phyloP scores from a whole-genome alignment of 2,888 invertebrate species.

The Odontothrips loti region DNA sequence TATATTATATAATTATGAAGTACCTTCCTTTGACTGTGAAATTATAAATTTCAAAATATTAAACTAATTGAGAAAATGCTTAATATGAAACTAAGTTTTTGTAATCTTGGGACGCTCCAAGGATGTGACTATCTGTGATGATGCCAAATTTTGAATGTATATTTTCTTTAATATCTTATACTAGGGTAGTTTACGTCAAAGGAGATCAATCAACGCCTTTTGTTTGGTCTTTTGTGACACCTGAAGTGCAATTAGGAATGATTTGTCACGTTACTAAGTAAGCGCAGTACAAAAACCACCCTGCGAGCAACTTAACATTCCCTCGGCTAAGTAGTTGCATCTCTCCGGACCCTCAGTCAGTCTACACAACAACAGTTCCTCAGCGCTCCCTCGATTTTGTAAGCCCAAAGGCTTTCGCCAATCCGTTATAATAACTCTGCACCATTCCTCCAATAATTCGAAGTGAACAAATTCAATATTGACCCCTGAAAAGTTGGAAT shows the following conservation, averaged over 20 bases:
- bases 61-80: constrained; percentile 20
- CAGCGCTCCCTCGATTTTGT: constrained; percentile 2
- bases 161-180: constrained; percentile 53
- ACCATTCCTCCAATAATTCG: background rate
- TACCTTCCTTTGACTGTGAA: constrained; percentile 26
- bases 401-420: background rate
- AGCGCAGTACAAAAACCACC: constrained; percentile 14
- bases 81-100: constrained; percentile 3
- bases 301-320: constrained; percentile 11
- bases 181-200: constrained; percentile 41
- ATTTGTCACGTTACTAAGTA: constrained; percentile 29
- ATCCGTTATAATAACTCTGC: background rate
- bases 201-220: constrained; percentile 49
- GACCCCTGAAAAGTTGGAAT: no score
- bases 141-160: constrained; percentile 58
- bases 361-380: background rate
- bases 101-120: constrained; percentile 38
- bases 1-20: constrained; percentile 26
- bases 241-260: constrained; percentile 59
- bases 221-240: constrained; percentile 47
- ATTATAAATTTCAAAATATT: constrained; percentile 30
- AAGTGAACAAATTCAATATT: background rate
- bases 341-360: constrained; percentile 9
- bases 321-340: background rate
- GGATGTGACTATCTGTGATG: constrained; percentile 53